Evolutionary conservation across 2,113 vertebrate species (phyloP), one percentile per base, ranked within the genome.

Genomic region (Galeopterus variegatus): DNA sequence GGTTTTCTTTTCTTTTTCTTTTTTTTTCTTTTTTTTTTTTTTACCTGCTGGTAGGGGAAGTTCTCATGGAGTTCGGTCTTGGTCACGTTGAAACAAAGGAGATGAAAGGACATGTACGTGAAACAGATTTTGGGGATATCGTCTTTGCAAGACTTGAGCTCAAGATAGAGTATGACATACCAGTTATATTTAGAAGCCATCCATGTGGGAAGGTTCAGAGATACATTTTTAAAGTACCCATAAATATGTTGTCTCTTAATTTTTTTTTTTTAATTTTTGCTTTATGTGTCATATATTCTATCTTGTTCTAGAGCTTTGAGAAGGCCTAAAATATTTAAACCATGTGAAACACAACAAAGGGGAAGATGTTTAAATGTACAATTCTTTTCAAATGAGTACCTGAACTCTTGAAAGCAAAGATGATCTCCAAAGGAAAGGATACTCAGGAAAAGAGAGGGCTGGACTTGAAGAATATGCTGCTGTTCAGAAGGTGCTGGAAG

Each of bases 291-390:
- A 70, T 83, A 94, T 87, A 83, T 76, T 93, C 58, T 80, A 62
- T 28, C 58, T 90, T 79, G 36, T 95, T 90, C 52, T 64, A 75
- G 64, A 60, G n/a, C 54, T 84, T 52, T 87, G 58, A 87, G 28
- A 94, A 76, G 23, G 60, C 54, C 52, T 80, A 77, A 76, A 79
- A 65, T 36, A 90, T 75, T 75, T 87, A 97, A 97, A 58, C 18
- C 28, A 54, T 26, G 45, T 79, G 36, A 89, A 94, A 88, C n/a
- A 84, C 17, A 92, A 89, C 48, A 77, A 89, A 87, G 70, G 52
- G 14, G 12, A 84, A 82, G 60, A 81, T 23, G 24, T 54, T 95
- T 77, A 91, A 67, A 52, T 54, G 65, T 76, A 21, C 31, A 86
- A 87, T 77, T 65, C 50, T 60, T 60, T 76, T n/a, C 41, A 26